A percentile compares a stretch with the other conserved stretches of the same genome.
These are phyloP conservation scores for Sebastes vulpes DNA, from an alignment of 2,797 vertebrate species.

Conservation along the genomic window DNA sequence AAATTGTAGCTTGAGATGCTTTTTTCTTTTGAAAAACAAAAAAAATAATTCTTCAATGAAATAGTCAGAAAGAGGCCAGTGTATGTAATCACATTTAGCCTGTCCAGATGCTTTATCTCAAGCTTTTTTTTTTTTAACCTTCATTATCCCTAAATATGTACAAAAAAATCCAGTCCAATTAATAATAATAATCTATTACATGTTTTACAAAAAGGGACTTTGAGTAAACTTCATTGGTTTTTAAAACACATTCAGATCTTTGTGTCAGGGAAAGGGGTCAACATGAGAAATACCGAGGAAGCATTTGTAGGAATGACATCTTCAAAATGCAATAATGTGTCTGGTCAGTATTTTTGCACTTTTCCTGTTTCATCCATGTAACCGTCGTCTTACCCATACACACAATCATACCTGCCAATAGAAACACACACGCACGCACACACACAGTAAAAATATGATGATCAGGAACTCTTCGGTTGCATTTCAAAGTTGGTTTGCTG, in stretches of 20 bases:
- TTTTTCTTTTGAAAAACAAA: background rate
- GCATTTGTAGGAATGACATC: constrained; percentile 58
- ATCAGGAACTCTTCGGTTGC: constrained; percentile 62
- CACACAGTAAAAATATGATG: constrained; percentile 78
- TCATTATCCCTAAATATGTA: constrained; percentile 25
- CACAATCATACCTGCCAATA: constrained; percentile 63
- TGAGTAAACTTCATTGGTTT: constrained; percentile 45
- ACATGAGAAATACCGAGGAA: constrained; percentile 41
- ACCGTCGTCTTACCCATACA: constrained; percentile 40
- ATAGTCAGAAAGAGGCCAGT: constrained; percentile 16
- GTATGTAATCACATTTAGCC: constrained; percentile 4
- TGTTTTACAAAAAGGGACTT: constrained; percentile 27
- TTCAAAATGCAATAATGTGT: constrained; percentile 45
- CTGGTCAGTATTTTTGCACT: constrained; percentile 35
- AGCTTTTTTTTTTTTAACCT: background rate
- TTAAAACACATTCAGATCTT: constrained; percentile 60
- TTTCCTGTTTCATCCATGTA: constrained; percentile 38
- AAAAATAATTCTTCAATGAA: background rate
- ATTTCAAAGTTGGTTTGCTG: constrained; percentile 76
- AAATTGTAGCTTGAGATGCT: background rate
- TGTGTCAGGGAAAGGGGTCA: constrained; percentile 15
- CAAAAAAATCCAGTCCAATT: constrained; percentile 26
- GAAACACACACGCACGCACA: constrained; percentile 61
- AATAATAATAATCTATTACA: constrained; percentile 7
- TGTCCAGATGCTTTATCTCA: background rate